These are phyloP conservation scores for Lynx canadensis DNA, from an alignment of 2,113 vertebrate species.

Conservation along the genomic window DNA sequence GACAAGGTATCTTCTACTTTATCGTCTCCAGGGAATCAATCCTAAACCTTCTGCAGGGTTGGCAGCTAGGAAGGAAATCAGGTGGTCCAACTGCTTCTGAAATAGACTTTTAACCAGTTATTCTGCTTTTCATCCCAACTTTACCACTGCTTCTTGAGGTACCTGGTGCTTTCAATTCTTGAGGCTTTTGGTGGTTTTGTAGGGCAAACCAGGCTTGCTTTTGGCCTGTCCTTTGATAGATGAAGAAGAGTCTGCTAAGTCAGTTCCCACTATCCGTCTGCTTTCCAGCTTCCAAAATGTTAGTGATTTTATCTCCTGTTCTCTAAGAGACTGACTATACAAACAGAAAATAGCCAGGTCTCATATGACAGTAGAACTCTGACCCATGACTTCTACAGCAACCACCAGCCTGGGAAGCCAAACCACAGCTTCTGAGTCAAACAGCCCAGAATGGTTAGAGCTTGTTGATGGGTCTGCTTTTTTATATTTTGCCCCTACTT, in stretches of 20 bases:
- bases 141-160: background rate
- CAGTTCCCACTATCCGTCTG: background rate
- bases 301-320: slow-evolving; percentile 2
- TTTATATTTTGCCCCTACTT: background rate
- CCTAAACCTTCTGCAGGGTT: background rate
- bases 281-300: slow-evolving; percentile 24
- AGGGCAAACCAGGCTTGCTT: background rate
- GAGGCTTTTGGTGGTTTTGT: background rate
- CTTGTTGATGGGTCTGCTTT: background rate
- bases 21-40: background rate
- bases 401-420: background rate
- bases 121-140: background rate
- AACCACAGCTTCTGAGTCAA: background rate
- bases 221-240: background rate
- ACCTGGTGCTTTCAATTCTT: background rate
- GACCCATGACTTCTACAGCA: background rate
- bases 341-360: background rate
- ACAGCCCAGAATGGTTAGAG: background rate
- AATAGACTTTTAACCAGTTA: background rate
- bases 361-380: background rate
- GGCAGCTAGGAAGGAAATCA: background rate
- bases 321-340: background rate
- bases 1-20: background rate
- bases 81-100: background rate
- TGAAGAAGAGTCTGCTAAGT: background rate